Evolutionary conservation across 2,888 invertebrate genomes (phyloP).

Genomic region (Drosophila emarginata): DNA sequence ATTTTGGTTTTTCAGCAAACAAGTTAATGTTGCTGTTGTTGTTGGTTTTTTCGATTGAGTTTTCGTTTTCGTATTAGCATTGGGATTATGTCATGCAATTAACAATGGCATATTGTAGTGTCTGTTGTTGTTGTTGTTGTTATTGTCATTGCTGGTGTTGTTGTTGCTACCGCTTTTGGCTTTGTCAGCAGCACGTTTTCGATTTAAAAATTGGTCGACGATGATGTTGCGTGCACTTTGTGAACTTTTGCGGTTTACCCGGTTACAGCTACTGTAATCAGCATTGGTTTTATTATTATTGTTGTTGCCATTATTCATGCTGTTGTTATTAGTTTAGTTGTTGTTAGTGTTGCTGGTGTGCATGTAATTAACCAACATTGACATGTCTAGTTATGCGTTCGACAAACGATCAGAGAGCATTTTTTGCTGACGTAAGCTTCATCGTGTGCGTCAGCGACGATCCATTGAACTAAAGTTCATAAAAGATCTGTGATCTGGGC

Average conservation of each 20-base stretch:
- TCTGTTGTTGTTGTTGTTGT: constrained; percentile 36
- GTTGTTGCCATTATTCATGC: constrained; percentile 22
- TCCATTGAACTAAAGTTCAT: constrained; percentile 14
- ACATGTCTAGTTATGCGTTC: constrained; percentile 72
- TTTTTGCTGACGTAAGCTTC: constrained; percentile 63
- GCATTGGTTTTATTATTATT: constrained; percentile 31
- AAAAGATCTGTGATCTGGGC: constrained; percentile 61
- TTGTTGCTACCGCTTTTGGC: constrained; percentile 49
- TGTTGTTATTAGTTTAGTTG: constrained; percentile 25
- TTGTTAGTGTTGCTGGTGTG: constrained; percentile 42
- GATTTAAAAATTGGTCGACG: constrained; percentile 31
- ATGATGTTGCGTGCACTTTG: constrained; percentile 51
- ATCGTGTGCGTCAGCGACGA: constrained; percentile 63
- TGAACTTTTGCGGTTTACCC: constrained; percentile 60
- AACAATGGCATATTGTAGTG: constrained; percentile 66
- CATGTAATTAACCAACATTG: constrained; percentile 74
- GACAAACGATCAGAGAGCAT: constrained; percentile 46
- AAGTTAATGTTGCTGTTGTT: constrained; percentile 21
- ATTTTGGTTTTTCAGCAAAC: constrained; percentile 41
- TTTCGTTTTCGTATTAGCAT: constrained; percentile 70
- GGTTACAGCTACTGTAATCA: constrained; percentile 53
- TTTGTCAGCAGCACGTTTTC: constrained; percentile 67
- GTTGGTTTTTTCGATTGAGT: constrained; percentile 61
- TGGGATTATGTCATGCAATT: constrained; percentile 76
- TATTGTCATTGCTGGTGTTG: constrained; percentile 18